Base-by-base conservation (phyloP, 2,888 invertebrate species). In the Lochmaea crataegi region DNA sequence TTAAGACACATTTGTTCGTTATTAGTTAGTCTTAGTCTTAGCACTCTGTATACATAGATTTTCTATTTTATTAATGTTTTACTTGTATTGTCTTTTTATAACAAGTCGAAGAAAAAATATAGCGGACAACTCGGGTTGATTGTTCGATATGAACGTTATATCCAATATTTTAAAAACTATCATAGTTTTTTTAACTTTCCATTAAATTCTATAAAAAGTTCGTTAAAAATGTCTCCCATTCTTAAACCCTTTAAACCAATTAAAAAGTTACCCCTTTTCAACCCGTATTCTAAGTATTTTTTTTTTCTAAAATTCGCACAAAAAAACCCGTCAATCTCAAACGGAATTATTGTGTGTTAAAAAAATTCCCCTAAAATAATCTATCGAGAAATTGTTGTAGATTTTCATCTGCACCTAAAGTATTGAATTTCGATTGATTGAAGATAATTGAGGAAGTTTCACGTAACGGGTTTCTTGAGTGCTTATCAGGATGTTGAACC, bases 301-400 rank as follows among this genome's bases (percentile, higher is more conserved):
- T 75, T 78, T 78, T 76, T 80, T 80, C 79, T 78, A 79, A 79
- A 77, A 78, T 80, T 77, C 69, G 78, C 81, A 81, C 80, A 32
- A 80, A 80, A 80, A 80, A 75, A 77, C 76, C 74, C 75, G 79
- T 81, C 81, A 81, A 79, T 79, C 77, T 57, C 45, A 53, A 66
- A 70, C 78, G 76, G 76, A 78, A 77, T 41, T 66, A 32, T 32
- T 32, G 26, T 32, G 26, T 48, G n/a, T n/a, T n/a, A n/a, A n/a
- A n/a, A n/a, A n/a, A n/a, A n/a, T n/a, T n/a, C n/a, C 14, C 4
- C 14, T 6, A 11, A 14, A n/a, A 48, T n/a, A 14, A 48, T n/a
- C n/a, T 48, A n/a, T 48, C 48, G n/a, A 48, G 48, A 48, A 48
- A n/a, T 45, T 14, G 45, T 14, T 14, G 14, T 48, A 48, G 6